Conservation (phyloP, 2,888 invertebrate genomes). For the Chrysolina haemoptera region DNA sequence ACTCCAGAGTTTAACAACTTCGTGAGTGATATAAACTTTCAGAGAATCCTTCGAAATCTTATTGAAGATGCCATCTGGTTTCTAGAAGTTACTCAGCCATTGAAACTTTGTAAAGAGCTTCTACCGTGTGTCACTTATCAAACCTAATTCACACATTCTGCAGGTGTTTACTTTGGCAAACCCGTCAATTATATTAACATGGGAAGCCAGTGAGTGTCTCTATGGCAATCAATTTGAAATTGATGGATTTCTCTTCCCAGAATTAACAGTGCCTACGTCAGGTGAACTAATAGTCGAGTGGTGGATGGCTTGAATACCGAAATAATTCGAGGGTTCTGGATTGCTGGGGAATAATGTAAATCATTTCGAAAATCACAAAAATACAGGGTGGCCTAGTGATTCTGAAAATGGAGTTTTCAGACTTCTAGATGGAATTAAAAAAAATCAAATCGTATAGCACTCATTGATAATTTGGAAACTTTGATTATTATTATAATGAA, state of each 20-base stretch:
- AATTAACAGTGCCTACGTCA: neutral
- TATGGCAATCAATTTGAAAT: neutral
- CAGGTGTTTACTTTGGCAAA: neutral
- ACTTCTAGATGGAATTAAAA: too few relatives aligned
- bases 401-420: too few relatives aligned
- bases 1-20: neutral
- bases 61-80: neutral
- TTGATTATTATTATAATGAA: too few relatives aligned
- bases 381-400: too few relatives aligned
- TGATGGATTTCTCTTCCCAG: neutral
- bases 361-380: too few relatives aligned
- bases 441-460: too few relatives aligned
- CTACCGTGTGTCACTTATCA: neutral
- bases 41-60: neutral
- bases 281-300: neutral
- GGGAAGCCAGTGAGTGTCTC: neutral
- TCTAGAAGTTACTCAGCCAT: neutral
- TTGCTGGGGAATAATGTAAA: too few relatives aligned
- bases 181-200: slow-evolving; percentile 1
- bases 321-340: too few relatives aligned
- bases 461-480: too few relatives aligned
- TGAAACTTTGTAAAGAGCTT: too few relatives aligned
- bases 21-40: neutral
- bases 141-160: slow-evolving; percentile 10
- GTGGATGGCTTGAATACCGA: too few relatives aligned